Percentiles rank a stretch among this genome's conserved stretches.
Conservation (phyloP, 2,797 vertebrate species). For the Phataginus tricuspis region DNA sequence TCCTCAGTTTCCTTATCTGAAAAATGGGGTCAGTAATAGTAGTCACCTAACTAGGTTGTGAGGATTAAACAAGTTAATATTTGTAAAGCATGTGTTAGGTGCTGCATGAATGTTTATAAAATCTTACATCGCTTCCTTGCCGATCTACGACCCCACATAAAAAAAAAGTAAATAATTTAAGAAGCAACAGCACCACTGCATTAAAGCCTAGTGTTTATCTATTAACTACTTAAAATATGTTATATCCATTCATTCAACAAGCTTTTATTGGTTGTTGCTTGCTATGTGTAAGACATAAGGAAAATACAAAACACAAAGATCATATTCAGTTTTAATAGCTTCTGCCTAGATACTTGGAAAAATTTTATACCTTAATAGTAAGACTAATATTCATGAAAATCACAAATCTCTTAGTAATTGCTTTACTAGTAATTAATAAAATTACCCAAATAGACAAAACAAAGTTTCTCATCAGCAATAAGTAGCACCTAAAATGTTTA, state of each 20-base stretch:
- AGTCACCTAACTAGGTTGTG: neutral
- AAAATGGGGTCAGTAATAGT: neutral
- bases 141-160: neutral
- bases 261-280: neutral
- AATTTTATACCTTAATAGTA: neutral
- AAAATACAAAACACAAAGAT: neutral
- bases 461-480: neutral
- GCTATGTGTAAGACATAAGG: neutral
- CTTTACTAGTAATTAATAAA: slow-evolving; percentile 13
- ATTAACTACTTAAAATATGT: slow-evolving; percentile 20
- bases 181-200: neutral
- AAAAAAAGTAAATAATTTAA: neutral
- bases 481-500: slow-evolving; percentile 1
- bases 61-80: neutral
- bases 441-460: slow-evolving; percentile 16
- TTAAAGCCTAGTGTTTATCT: neutral
- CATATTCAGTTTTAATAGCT: neutral
- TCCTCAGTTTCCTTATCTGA: neutral
- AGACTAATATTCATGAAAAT: neutral
- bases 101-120: neutral
- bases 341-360: neutral
- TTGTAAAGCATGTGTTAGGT: neutral
- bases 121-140: neutral
- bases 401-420: neutral
- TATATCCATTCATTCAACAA: neutral